Evolutionary conservation across 1,140 invertebrate species (phyloP).

Genomic region (Manduca sexta): DNA sequence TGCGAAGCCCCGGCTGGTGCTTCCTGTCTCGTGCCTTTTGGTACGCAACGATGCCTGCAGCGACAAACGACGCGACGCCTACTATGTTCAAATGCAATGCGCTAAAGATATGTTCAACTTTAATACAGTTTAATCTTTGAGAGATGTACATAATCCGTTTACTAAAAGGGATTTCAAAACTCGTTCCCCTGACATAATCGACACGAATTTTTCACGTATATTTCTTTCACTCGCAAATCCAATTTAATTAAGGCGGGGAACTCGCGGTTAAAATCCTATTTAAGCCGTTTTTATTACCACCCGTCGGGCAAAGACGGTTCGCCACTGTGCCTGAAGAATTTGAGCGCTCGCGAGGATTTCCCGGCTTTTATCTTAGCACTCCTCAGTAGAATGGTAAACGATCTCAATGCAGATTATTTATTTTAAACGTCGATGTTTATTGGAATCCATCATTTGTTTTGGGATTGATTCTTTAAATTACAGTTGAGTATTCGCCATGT

Average conservation of each 20-base stretch:
- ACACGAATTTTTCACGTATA: slow-evolving; percentile 70
- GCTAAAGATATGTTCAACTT: slow-evolving; percentile 9
- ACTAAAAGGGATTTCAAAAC: slow-evolving; percentile 47
- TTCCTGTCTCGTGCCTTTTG: slow-evolving; percentile 47
- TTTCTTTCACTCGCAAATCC: slow-evolving; percentile 70
- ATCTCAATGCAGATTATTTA: slow-evolving; percentile 63
- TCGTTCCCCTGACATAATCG: slow-evolving; percentile 60
- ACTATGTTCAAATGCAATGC: slow-evolving; percentile 2
- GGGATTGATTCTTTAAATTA: no score
- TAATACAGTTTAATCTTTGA: slow-evolving; percentile 32
- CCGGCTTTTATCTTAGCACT: slow-evolving; percentile 61
- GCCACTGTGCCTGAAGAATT: slow-evolving; percentile 63
- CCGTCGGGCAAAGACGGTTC: slow-evolving; percentile 66
- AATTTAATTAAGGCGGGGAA: slow-evolving; percentile 72
- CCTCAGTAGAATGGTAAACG: slow-evolving; percentile 49
- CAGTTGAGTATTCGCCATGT: no score
- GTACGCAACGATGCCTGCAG: slow-evolving; percentile 19
- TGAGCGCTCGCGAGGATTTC: slow-evolving; percentile 60
- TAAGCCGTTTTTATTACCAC: slow-evolving; percentile 72
- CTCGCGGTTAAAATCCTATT: slow-evolving; percentile 72
- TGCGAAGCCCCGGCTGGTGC: slow-evolving; percentile 36
- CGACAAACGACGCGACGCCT: not conserved
- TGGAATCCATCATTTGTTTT: not conserved
- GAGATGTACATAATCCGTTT: slow-evolving; percentile 50
- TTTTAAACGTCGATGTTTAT: slow-evolving; percentile 19